Evolutionary conservation across 2,113 vertebrate genomes (phyloP), one percentile per base, ranked within the genome.

Genomic region (Saccopteryx bilineata): DNA sequence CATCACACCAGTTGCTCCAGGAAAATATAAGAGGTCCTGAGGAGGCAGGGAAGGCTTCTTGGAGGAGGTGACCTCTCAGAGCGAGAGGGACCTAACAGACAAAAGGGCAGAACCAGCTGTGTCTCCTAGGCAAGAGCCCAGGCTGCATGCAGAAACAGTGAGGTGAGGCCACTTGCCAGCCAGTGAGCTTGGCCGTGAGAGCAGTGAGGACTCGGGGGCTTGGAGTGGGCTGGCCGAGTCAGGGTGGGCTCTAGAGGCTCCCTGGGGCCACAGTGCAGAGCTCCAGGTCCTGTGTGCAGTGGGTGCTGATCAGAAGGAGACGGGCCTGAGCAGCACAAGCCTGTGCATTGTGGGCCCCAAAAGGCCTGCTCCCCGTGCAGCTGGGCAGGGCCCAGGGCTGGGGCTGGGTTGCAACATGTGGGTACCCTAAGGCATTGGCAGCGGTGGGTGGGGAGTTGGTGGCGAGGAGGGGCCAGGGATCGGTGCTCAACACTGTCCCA

Each of bases 121-220:
- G 23, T 69, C n/a, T 31, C 58, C 8, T 2, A 52, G 65, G 31
- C 14, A 46, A 11, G 28, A 31, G 54, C n/a, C 19, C 18, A 1
- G 0, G 1, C 50, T 21, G 4, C 0, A 0, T 52, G 3, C n/a
- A 31, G 61, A 39, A 48, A 21, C 31, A 1, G 10, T 58, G 26
- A 31, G 52, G 14, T 0, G 0, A 52, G 14, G 75, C 10, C 33
- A 1, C 58, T 10, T 1, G 7, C 61, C 12, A 0, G 1, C 54
- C 66, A 28, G 28, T 9, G 66, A 56, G 8, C 60, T n/a, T 39
- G 11, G 28, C 26, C 60, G 23, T 5, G 23, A 24, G 48, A 1
- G 14, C 63, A 8, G 81, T 4, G 24, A 80, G 63, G 56, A 3
- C 5, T 19, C 14, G 63, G 63, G 14, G 46, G 65, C 65, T 21